Base-by-base conservation (phyloP, 1,140 invertebrate species). In the Oryzaephilus surinamensis region DNA sequence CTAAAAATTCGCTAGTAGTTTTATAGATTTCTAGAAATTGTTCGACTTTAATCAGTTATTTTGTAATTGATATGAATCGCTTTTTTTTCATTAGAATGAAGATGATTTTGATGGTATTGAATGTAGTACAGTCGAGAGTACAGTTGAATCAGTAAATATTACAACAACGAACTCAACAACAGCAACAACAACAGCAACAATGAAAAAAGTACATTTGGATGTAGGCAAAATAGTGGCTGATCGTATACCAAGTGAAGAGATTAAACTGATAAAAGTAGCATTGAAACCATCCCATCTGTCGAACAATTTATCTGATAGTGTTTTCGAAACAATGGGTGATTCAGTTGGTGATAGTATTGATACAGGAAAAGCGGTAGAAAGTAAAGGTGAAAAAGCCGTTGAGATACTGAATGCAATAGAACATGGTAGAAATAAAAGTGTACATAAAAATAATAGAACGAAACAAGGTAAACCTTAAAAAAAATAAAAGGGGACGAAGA, bases 251-350 rank as follows among this genome's bases (percentile, higher is more conserved):
- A 12, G 48, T 2, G 48, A 60, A 18, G 49, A 58, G 0, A 35
- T 61, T 11, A 48, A 65, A 26, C 23, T 69, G 4, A 46, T 59
- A 13, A 43, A 62, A 43, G 61, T 60, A 11, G 65, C 64, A 0
- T 37, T 61, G 10, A 54, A 46, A 34, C 45, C 63, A 14, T 53
- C 58, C 7, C 38, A 38, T n/a, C 40, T 55, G 0, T 42, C 53
- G 12, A 11, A 50, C 12, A 67, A 68, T 48, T 21, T 68, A 40
- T 63, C 66, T 15, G 66, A 69, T 45, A 46, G 40, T 31, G 64
- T 60, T 2, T 66, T 59, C 38, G 61, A 64, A 39, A 50, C 61
- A 36, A 38, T 52, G 34, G 65, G 66, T 12, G 66, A 68, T 41
- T 12, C 46, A 7, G 41, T 62, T 7, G 53, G 55, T 0, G 46